phyloP scores from a whole-genome alignment of 2,888 invertebrate genomes.

The Yponomeuta cagnagella region DNA sequence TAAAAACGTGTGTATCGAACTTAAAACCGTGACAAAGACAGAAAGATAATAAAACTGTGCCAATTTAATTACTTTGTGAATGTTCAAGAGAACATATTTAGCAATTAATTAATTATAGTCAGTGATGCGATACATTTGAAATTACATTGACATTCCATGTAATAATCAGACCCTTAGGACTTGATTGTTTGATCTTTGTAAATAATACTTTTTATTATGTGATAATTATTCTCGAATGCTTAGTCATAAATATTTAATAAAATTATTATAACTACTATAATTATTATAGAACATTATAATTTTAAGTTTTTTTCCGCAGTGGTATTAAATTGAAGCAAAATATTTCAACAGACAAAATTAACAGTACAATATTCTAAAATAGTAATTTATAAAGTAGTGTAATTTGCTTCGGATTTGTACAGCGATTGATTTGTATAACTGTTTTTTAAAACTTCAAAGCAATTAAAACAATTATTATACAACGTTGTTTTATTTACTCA shows the following conservation, averaged over 20 bases:
- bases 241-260: conserved; percentile 16
- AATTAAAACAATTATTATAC: conserved; percentile 46
- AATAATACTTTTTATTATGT: conserved; percentile 11
- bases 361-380: conserved; percentile 17
- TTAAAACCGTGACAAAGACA: neutral
- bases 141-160: neutral
- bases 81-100: neutral
- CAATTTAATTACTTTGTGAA: neutral
- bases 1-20: neutral
- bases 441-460: conserved; percentile 64
- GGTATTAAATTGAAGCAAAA: conserved; percentile 8
- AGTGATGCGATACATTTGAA: neutral
- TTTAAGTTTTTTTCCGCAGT: conserved; percentile 12
- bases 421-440: conserved; percentile 67
- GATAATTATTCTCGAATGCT: conserved; percentile 13
- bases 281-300: conserved; percentile 11
- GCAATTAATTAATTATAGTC: neutral
- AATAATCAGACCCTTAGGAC: neutral
- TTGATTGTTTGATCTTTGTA: conserved; percentile 3
- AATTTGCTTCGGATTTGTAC: conserved; percentile 57
- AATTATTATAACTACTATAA: neutral
- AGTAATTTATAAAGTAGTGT: conserved; percentile 25
- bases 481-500: conserved; percentile 18
- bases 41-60: neutral
- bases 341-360: conserved; percentile 14